Evolutionary conservation across 2,797 vertebrate species (phyloP).

Genomic region (Etheostoma nigrum): DNA sequence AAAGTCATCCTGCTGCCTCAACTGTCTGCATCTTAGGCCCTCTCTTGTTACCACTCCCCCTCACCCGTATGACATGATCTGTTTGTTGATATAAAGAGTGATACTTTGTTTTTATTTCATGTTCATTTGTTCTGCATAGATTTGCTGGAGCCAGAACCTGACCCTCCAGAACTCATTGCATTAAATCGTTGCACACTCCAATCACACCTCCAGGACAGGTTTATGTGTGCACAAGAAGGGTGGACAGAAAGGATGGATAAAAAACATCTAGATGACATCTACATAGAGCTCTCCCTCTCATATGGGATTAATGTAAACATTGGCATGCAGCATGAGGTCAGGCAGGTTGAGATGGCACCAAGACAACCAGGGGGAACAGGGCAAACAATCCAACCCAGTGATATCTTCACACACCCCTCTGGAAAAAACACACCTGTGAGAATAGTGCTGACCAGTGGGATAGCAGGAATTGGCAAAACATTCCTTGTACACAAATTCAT

Average conservation of each 20-base stretch:
- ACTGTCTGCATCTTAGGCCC: neutral
- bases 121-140: neutral
- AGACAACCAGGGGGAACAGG: neutral
- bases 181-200: conserved; percentile 16
- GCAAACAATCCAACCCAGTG: neutral
- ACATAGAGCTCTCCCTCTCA: conserved; percentile 21
- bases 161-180: neutral
- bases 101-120: neutral
- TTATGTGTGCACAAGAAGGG: conserved; percentile 41
- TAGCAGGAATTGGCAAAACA: conserved; percentile 45
- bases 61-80: neutral
- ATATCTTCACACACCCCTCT: conserved; percentile 25
- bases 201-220: conserved; percentile 39
- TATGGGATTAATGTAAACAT: conserved; percentile 6
- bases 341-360: conserved; percentile 22
- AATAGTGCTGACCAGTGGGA: conserved; percentile 36
- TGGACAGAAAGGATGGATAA: conserved; percentile 34
- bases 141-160: neutral
- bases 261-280: conserved; percentile 35
- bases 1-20: neutral
- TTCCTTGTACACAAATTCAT: conserved; percentile 38
- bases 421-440: conserved; percentile 24
- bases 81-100: neutral
- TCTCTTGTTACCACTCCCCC: neutral
- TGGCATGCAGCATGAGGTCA: conserved; percentile 36